Base-by-base conservation (phyloP, 2,797 vertebrate genomes). In the Poecilia wingei region DNA sequence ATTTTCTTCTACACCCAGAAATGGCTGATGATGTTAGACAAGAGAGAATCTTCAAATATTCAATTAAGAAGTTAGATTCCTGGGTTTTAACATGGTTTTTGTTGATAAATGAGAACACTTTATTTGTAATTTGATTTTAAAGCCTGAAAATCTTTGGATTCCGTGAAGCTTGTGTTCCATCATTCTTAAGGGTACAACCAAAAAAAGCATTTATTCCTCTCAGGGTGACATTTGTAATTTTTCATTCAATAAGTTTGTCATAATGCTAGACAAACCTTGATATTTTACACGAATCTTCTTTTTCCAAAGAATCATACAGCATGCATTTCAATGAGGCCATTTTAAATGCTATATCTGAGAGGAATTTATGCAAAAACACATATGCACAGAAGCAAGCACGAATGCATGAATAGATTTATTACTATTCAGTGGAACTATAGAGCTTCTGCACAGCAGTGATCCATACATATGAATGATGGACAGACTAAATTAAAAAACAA, bases 361-460 rank as follows among this genome's bases (percentile, higher is more conserved):
- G 3, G n/a, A 74, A 79, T 76, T 55, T 31, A 79, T 87, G 53
- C 20, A 80, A 49, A 82, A 68, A 76, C 75, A 79, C 71, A 36
- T 41, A 45, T 74, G 64, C 61, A 47, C 1, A 71, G 22, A 83
- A 45, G 51, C 16, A 76, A 8, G 69, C n/a, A 68, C 75, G 80
- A 74, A 80, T 68, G 36, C 70, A 49, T 64, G 33, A 69, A 75
- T 70, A 72, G 16, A 64, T 33, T 33, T 79, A 74, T 39, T 28
- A 53, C 41, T 72, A 41, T 80, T 68, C 57, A 55, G 53, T 47
- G 43, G 79, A 6, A 46, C 28, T 31, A 41, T 51, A 70, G 45
- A 69, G 61, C 16, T 8, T 36, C 8, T 78, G 43, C 36, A 71
- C 72, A 41, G 66, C 74, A 71, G 49, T 55, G 69, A 73, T 46